Percentiles rank a stretch among this genome's conserved stretches.
These are phyloP conservation scores for Mellivora capensis DNA, from an alignment of 2,113 vertebrate species.

Conservation along the genomic window DNA sequence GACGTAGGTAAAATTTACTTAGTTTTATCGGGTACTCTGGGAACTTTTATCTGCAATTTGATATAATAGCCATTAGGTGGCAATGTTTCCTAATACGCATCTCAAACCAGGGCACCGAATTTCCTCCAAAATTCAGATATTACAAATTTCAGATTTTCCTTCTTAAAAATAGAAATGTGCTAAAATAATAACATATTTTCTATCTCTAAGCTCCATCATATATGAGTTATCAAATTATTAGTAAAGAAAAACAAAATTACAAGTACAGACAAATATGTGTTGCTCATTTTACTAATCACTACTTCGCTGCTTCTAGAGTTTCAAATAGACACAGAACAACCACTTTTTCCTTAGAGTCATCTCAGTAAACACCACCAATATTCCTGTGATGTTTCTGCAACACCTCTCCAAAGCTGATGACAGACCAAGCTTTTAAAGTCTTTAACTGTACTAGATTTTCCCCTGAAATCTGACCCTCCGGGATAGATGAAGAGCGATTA, in stretches of 20 bases:
- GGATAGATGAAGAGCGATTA: not conserved
- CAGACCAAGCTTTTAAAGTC: not conserved
- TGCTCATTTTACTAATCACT: not conserved
- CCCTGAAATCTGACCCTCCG: not conserved
- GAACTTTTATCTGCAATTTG: slow-evolving; percentile 14
- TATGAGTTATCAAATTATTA: not conserved
- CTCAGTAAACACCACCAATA: not conserved
- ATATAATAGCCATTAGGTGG: not conserved
- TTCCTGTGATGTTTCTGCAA: not conserved
- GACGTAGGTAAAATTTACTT: not conserved
- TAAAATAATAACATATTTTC: not conserved
- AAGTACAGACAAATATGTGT: not conserved
- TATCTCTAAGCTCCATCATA: not conserved
- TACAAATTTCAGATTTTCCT: not conserved
- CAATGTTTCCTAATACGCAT: not conserved
- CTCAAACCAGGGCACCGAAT: not conserved
- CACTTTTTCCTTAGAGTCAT: not conserved
- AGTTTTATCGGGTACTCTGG: not conserved
- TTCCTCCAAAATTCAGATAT: not conserved
- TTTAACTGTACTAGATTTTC: not conserved
- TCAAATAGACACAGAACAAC: not conserved
- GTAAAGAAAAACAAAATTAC: not conserved
- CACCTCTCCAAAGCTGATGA: not conserved
- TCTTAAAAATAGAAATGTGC: slow-evolving; percentile 1
- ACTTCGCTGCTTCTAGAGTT: not conserved